Evolutionary conservation across 2,113 vertebrate genomes (phyloP).

Genomic region (Rhinoptilus africanus): DNA sequence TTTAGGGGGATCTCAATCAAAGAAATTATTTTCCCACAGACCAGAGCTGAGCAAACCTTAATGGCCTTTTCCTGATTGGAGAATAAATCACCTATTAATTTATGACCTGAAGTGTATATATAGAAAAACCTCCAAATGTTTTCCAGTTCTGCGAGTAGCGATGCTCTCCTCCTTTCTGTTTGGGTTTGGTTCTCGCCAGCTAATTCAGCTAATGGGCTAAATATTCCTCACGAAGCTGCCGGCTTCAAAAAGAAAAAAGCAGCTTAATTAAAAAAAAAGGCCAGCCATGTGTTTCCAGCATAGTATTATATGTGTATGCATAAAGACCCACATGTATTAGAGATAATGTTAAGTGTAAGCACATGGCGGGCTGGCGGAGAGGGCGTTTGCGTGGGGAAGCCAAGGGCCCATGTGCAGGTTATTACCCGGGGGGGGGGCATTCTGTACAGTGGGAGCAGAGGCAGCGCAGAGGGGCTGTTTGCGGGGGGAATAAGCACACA

Average conservation of each 20-base stretch:
- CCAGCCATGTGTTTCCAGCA: not conserved
- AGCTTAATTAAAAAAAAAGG: not conserved
- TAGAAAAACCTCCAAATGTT: slow-evolving; percentile 39
- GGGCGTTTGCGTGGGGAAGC: not conserved
- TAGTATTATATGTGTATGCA: not conserved
- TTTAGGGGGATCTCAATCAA: slow-evolving; percentile 83
- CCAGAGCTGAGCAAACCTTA: slow-evolving; percentile 66
- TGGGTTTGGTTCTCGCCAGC: not conserved
- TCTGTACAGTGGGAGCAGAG: not conserved
- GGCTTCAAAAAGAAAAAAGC: too few relatives aligned
- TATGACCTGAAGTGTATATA: slow-evolving; percentile 41
- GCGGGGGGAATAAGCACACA: not conserved
- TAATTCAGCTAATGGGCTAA: not conserved
- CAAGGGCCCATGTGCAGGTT: not conserved
- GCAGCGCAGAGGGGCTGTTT: not conserved
- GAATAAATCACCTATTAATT: slow-evolving; percentile 76
- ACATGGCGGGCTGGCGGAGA: not conserved
- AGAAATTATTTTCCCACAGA: slow-evolving; percentile 86
- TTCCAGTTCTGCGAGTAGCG: not conserved
- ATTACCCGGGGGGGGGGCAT: too few relatives aligned
- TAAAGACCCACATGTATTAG: not conserved
- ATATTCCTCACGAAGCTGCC: not conserved
- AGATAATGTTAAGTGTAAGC: slow-evolving; percentile 20
- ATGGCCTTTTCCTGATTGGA: slow-evolving; percentile 71
- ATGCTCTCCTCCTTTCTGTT: not conserved